Evolutionary conservation across 2,888 invertebrate species (phyloP), one percentile per base, ranked within the genome.

Genomic region (Sminthurinus aureus): DNA sequence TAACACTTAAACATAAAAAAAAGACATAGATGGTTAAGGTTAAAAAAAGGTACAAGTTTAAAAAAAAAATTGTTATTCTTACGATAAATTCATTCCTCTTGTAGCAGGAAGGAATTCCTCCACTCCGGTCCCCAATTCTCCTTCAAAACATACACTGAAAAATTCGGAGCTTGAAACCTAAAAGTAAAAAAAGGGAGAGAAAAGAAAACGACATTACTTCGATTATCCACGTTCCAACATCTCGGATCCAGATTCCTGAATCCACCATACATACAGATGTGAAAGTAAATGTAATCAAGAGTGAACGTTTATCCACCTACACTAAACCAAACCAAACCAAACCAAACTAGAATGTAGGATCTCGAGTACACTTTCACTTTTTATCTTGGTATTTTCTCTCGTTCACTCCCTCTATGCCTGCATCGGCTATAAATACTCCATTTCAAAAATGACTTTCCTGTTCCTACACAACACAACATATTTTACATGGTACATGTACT

Each of bases 61-160:
- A 22, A 78, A 24, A 71, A 24, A 24, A 13, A 71, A 78, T 78
- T 26, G 26, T 20, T 52, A n/a, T 52, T 92, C 94, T 93, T 91
- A 94, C 94, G 92, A 91, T 87, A 94, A 91, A 85, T 92, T 92
- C 84, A 92, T 92, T 89, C 94, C 94, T 89, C 93, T 93, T 83
- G 92, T 92, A 13, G 93, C 94, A 24, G 94, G 93, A 87, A 94
- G 92, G 90, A 94, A 93, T 90, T 94, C 93, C 87, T 93, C 93
- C 66, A 92, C 92, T 89, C 91, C 92, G 64, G 86, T 81, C 11
- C 88, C 88, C 38, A 86, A 84, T 9, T 86, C 84, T 52, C 88
- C 86, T 89, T 94, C 94, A 90, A 94, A 94, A 90, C 92, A 93
- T 85, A 94, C 93, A 88, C 93, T 93, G 90, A 94, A 94, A 90